phyloP scores from a whole-genome alignment of 2,888 invertebrate genomes.

The Ariolimax columbianus region DNA sequence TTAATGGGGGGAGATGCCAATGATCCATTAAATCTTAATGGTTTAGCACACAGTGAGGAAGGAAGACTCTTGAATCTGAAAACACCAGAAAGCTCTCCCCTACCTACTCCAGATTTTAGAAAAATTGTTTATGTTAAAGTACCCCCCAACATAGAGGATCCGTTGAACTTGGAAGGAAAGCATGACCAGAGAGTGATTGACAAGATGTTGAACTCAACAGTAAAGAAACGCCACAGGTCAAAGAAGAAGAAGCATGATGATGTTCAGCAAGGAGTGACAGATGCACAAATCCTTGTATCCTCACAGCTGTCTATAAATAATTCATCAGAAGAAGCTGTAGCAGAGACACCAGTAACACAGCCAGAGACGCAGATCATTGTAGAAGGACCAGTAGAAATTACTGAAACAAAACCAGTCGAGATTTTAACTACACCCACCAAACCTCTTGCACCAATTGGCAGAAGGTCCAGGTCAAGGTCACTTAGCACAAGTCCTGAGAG shows the following conservation, averaged over 20 bases:
- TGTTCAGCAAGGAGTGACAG: not conserved
- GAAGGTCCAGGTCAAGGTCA: conserved; percentile 37
- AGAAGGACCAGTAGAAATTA: not conserved
- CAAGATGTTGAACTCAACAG: conserved; percentile 42
- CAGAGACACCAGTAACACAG: not conserved
- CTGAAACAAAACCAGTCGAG: conserved; percentile 32
- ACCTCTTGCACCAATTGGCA: conserved; percentile 56
- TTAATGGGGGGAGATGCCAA: conserved; percentile 95
- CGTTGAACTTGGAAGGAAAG: conserved; percentile 85
- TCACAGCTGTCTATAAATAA: not conserved
- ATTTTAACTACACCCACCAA: conserved; percentile 58
- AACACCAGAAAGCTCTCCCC: conserved; percentile 94
- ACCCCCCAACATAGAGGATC: conserved; percentile 94
- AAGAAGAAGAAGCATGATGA: conserved; percentile 59
- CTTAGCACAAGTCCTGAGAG: conserved; percentile 58
- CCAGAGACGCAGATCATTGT: not conserved
- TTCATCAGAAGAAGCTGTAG: not conserved
- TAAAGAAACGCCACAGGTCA: conserved; percentile 57
- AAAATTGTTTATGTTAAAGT: conserved; percentile 91
- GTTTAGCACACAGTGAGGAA: conserved; percentile 83
- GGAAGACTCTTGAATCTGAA: conserved; percentile 84
- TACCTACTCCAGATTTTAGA: conserved; percentile 89
- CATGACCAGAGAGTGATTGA: conserved; percentile 60
- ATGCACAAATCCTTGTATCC: not conserved
- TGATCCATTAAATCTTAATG: conserved; percentile 95